Evolutionary conservation across 2,888 invertebrate genomes (phyloP), one percentile per base, ranked within the genome.

Genomic region (Penaeus monodon): DNA sequence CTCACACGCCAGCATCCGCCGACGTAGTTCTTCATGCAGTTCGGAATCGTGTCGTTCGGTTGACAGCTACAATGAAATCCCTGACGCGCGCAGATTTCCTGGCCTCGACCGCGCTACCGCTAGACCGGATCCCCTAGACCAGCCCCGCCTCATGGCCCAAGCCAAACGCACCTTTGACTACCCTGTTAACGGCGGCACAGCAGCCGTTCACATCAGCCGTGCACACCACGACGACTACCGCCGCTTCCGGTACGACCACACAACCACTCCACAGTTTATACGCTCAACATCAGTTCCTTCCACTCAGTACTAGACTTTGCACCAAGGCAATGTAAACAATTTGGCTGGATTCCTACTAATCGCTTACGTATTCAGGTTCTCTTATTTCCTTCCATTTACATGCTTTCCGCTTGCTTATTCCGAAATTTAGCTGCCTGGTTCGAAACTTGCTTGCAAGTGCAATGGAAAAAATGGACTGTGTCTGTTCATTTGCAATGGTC

Each of bases 31-130:
- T 17, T 84, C 83, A 17, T 89, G 76, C 63, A 84, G 84, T 57
- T 88, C 88, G 1, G 78, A 77, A 63, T 88, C 85, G 17, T 63
- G 74, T 73, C 78, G 68, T 29, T 81, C 88, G 2, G 86, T 57
- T 20, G 78, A 64, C 17, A 85, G 85, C 22, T 94, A 94, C 91
- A 93, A 93, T 83, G 94, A 94, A 90, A 91, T 94, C 80, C 93
- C 93, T 38, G 94, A 94, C 73, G 93, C 93, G 90, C 94, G 94
- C 89, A 92, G 94, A 91, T 94, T 94, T 91, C 94, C 93, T 7
- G 94, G 93, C 2, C 91, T 94, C 76, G 94, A 94, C 91, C 93
- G 93, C 24, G 94, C 94, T 64, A 92, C 92, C 8, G 93, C 93
- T 74, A 90, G 92, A 44, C 91, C 92, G 33, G 91, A 91, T 29